Evolutionary conservation across 2,797 vertebrate genomes (phyloP).

Genomic region (Chelon labrosus): DNA sequence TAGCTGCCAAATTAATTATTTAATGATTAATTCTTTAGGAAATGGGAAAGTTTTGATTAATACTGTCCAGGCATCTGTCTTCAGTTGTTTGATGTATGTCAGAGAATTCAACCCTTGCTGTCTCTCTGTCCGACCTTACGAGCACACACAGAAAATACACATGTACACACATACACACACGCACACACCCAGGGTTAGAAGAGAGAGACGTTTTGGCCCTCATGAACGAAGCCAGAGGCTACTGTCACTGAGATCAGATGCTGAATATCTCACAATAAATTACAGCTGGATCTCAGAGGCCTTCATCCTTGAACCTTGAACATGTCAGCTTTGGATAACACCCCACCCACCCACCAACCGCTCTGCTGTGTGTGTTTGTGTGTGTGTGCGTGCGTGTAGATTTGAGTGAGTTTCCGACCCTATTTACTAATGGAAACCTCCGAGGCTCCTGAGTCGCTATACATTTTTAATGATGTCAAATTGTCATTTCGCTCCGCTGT

Average conservation of each 20-base stretch:
- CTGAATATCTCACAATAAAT: constrained; percentile 94
- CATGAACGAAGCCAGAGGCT: constrained; percentile 91
- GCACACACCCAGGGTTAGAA: constrained; percentile 45
- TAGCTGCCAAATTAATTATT: constrained; percentile 99
- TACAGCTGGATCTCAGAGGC: constrained; percentile 91
- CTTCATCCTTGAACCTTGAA: constrained; percentile 81
- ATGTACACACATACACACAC: constrained; percentile 8
- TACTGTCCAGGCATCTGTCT: constrained; percentile 93
- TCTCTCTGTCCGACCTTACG: constrained; percentile 64
- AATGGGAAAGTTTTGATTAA: constrained; percentile 99
- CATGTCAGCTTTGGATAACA: constrained; percentile 85
- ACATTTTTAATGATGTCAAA: constrained; percentile 85
- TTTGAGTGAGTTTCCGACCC: constrained; percentile 77
- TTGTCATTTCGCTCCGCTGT: constrained; percentile 79
- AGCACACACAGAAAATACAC: constrained; percentile 17
- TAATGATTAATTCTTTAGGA: constrained; percentile 99
- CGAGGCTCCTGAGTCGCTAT: constrained; percentile 71
- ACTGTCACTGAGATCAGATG: constrained; percentile 93
- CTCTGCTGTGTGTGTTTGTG: constrained; percentile 24
- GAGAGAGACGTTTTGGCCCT: constrained; percentile 68
- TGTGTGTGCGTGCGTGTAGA: constrained; percentile 23
- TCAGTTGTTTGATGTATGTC: constrained; percentile 98
- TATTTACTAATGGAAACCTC: constrained; percentile 86
- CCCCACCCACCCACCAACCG: constrained; percentile 34
- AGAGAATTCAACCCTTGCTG: constrained; percentile 88